These are phyloP conservation scores for Teleogryllus oceanicus DNA, from an alignment of 2,888 invertebrate genomes.

Conservation along the genomic window DNA sequence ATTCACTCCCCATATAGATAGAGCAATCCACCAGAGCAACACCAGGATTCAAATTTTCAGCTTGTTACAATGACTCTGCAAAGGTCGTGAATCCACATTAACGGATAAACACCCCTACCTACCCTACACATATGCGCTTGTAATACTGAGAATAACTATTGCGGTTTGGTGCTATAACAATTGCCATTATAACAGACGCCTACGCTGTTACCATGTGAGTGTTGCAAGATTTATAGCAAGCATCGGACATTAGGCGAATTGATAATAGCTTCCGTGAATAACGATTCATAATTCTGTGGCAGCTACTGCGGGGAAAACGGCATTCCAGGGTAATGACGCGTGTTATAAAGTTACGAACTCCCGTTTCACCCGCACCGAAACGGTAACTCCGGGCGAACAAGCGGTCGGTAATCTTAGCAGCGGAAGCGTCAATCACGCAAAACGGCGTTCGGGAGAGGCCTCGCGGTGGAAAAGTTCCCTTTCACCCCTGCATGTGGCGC, in stretches of 20 bases:
- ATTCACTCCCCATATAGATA: no score
- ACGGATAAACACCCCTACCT: neutral
- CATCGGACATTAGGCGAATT: neutral
- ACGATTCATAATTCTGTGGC: neutral
- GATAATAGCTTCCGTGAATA: neutral
- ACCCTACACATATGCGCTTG: neutral
- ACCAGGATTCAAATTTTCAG: no score
- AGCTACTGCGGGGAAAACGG: neutral
- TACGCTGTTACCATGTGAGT: neutral
- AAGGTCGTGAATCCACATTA: neutral
- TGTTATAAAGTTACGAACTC: neutral
- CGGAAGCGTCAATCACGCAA: neutral
- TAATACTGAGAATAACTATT: neutral
- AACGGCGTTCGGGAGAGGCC: neutral
- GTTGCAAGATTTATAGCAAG: neutral
- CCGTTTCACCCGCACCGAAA: neutral
- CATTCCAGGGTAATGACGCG: neutral
- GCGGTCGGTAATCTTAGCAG: neutral
- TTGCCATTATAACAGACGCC: neutral
- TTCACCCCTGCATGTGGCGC: neutral
- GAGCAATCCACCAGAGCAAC: no score
- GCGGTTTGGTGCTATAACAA: slow-evolving; percentile 5
- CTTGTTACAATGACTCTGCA: neutral
- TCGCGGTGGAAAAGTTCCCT: neutral
- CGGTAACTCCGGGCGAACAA: neutral